Base-by-base conservation (phyloP, 2,797 vertebrate genomes). In the Urosaurus nigricauda region DNA sequence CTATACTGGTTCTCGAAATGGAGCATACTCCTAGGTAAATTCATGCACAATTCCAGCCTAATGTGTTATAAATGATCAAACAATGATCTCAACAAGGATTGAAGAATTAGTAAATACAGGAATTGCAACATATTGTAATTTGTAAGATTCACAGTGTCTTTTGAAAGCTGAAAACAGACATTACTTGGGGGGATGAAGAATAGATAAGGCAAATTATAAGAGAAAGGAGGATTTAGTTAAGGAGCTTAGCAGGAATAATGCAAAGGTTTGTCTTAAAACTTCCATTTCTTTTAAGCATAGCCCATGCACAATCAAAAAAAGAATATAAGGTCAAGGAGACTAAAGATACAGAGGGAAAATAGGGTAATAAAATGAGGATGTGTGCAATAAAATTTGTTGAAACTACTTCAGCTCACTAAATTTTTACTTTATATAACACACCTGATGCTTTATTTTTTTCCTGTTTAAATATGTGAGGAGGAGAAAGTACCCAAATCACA, bases 141-240 rank as follows among this genome's bases (percentile, higher is more conserved):
- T 0, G 0, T 2, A 75, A 14, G 3, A 4, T 84, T 7, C 2
- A 68, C 85, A 92, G 80, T 68, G 89, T 85, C 65, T 13, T n/a
- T 79, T 90, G 79, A 86, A 87, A 93, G 9, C 16, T 1, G n/a
- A 91, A 26, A 92, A 85, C 6, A 93, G 87, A 92, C 40, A 0
- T 74, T 92, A 14, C 7, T 86, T 88, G 90, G n/a, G 58, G 63
- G 53, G 56, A n/a, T 89, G 90, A 88, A 65, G 0, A 85, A 90
- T 0, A 32, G 71, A 86, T 88, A 92, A 91, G 29, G 56, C 1
- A 93, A 93, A 92, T 85, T 89, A 75, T 88, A 88, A 90, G 24
- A 89, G 60, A 93, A 92, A 90, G 85, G 78, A 89, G 24, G 58
- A 90, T 86, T 91, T 83, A 43, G 21, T 83, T 92, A 92, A 94